Evolutionary conservation across 2,113 vertebrate genomes (phyloP).

Genomic region (Excalfactoria chinensis): DNA sequence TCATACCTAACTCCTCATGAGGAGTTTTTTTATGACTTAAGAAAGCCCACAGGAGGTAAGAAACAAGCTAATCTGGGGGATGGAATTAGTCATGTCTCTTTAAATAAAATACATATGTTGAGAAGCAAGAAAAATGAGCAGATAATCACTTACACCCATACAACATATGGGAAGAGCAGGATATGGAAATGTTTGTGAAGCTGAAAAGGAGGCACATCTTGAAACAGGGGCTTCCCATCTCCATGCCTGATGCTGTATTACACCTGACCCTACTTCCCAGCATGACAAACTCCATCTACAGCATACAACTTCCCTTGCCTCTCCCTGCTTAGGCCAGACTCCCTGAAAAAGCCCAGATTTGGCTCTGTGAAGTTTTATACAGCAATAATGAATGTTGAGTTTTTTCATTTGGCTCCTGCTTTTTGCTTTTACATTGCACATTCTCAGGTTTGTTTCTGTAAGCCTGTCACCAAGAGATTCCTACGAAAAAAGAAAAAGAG

Average conservation of each 20-base stretch:
- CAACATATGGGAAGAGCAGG: conserved; percentile 33
- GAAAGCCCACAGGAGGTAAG: conserved; percentile 37
- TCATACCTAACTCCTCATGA: conserved; percentile 5
- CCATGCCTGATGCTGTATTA: background rate
- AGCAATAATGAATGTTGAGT: background rate
- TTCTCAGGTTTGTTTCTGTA: background rate
- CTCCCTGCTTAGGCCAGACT: background rate
- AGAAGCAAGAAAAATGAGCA: conserved; percentile 63
- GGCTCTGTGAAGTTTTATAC: background rate
- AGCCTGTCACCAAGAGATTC: background rate
- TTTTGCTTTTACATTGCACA: background rate
- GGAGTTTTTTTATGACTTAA: conserved; percentile 2
- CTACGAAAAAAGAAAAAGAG: background rate
- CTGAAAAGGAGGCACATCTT: background rate
- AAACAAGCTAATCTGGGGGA: conserved; percentile 44
- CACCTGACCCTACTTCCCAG: background rate
- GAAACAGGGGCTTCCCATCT: background rate
- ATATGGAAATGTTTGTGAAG: background rate
- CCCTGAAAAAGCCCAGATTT: background rate
- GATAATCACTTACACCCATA: conserved; percentile 58
- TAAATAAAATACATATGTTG: conserved; percentile 60
- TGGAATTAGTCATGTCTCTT: conserved; percentile 60
- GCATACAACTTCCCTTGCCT: background rate
- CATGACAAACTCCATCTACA: background rate
- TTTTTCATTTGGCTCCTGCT: background rate